phyloP scores from a whole-genome alignment of 2,888 invertebrate genomes.

The Drosophila peninsularis region DNA sequence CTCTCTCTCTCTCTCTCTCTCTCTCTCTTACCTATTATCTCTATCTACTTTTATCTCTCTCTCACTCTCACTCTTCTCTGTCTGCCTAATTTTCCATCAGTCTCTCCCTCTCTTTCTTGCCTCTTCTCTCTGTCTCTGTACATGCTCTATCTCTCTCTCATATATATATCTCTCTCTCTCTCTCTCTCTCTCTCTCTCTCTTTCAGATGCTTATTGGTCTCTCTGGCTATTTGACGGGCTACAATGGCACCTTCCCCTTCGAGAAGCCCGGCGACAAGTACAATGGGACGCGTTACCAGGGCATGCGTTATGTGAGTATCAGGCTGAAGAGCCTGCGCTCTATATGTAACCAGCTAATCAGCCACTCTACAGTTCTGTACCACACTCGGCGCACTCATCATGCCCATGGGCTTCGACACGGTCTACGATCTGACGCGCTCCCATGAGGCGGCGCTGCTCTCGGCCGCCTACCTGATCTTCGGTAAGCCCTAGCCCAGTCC shows the following conservation, averaged over 20 bases:
- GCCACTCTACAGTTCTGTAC: slow-evolving; percentile 92
- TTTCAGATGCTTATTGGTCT: slow-evolving; percentile 96
- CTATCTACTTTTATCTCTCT: background rate
- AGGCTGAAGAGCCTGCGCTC: background rate
- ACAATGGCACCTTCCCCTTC: slow-evolving; percentile 97
- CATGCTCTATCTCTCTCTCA: slow-evolving; percentile 67
- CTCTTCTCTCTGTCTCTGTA: background rate
- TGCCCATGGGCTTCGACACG: slow-evolving; percentile 93
- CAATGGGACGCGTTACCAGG: slow-evolving; percentile 93
- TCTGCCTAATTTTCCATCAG: too few relatives aligned
- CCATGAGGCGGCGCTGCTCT: slow-evolving; percentile 90
- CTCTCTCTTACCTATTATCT: background rate
- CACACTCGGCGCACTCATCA: slow-evolving; percentile 92
- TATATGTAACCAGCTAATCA: background rate
- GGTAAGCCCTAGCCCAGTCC: slow-evolving; percentile 86
- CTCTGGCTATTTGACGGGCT: slow-evolving; percentile 95
- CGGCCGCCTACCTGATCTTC: slow-evolving; percentile 92
- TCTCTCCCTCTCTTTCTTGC: background rate
- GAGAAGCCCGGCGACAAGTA: slow-evolving; percentile 98
- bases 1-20: background rate
- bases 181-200: slow-evolving; percentile 62
- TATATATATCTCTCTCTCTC: slow-evolving; percentile 1
- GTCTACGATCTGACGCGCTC: slow-evolving; percentile 96
- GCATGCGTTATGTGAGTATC: slow-evolving; percentile 94
- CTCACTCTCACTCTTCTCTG: background rate